phyloP scores from a whole-genome alignment of 2,797 vertebrate genomes.

The Trichosurus vulpecula region DNA sequence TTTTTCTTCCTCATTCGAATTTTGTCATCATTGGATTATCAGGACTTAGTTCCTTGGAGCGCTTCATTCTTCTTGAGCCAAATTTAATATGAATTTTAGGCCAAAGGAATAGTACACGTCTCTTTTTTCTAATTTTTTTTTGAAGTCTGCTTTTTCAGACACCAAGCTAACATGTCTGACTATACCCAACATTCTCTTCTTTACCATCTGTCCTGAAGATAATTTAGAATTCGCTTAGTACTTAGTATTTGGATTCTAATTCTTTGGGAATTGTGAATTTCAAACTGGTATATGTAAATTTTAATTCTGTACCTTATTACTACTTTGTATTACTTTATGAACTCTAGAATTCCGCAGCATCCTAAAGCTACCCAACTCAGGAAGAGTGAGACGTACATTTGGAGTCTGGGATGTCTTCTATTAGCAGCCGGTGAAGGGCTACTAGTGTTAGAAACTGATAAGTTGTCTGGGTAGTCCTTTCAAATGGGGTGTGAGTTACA shows the following conservation, averaged over 20 bases:
- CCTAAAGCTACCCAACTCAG: background rate
- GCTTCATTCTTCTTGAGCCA: slow-evolving; percentile 16
- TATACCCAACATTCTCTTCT: slow-evolving; percentile 1
- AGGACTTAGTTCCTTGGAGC: background rate
- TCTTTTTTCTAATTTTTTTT: slow-evolving; percentile 16
- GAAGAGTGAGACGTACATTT: slow-evolving; percentile 84
- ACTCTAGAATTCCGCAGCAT: background rate
- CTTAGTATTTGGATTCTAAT: slow-evolving; percentile 29
- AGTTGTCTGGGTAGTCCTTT: slow-evolving; percentile 78
- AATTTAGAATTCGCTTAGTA: slow-evolving; percentile 7
- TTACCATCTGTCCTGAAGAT: slow-evolving; percentile 5
- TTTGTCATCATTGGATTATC: background rate
- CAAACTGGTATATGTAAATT: slow-evolving; percentile 6
- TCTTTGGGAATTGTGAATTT: slow-evolving; percentile 18
- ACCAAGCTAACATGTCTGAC: background rate
- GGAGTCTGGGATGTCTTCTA: slow-evolving; percentile 86
- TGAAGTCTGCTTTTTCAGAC: slow-evolving; percentile 9
- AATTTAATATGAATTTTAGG: slow-evolving; percentile 42
- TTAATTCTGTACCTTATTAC: slow-evolving; percentile 22
- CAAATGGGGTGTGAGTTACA: slow-evolving; percentile 84
- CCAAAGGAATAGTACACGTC: background rate
- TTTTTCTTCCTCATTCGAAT: background rate
- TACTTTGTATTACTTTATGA: slow-evolving; percentile 12
- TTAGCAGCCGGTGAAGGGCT: slow-evolving; percentile 83
- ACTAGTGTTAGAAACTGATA: slow-evolving; percentile 89